Percentiles rank a stretch among this genome's conserved stretches.
phyloP scores from a whole-genome alignment of 2,797 vertebrate genomes.

The Silurus lanzhouensis region DNA sequence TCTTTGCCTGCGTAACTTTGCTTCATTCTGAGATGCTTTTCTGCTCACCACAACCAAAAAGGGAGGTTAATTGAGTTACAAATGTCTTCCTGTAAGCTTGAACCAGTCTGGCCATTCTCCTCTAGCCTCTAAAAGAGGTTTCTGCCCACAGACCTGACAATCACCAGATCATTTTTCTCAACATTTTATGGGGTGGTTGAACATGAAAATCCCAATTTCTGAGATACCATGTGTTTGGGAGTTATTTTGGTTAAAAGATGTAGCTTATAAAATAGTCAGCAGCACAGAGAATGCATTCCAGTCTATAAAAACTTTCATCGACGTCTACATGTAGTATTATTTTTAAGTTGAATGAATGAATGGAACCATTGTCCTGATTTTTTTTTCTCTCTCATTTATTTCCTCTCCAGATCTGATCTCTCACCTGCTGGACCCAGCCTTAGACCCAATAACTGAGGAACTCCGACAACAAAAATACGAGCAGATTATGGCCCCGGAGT shows the following conservation, averaged over 20 bases:
- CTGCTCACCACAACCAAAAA: background rate
- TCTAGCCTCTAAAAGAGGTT: background rate
- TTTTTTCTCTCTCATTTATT: background rate
- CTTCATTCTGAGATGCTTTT: background rate
- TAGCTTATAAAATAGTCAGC: background rate
- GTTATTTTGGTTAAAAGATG: background rate
- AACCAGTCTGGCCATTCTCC: background rate
- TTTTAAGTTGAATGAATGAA: background rate
- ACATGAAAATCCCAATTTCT: too few relatives aligned
- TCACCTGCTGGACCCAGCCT: slow-evolving; percentile 71
- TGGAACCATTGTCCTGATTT: too few relatives aligned
- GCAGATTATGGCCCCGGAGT: slow-evolving; percentile 78
- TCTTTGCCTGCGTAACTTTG: too few relatives aligned
- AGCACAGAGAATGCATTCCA: background rate
- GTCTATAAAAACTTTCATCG: background rate
- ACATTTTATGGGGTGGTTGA: too few relatives aligned
- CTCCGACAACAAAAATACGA: slow-evolving; percentile 71
- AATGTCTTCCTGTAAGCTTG: background rate
- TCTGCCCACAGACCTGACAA: background rate
- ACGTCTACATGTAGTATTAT: background rate
- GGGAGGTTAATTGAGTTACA: background rate
- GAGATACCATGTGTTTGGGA: background rate
- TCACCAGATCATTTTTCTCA: too few relatives aligned
- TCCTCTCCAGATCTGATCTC: slow-evolving; percentile 74
- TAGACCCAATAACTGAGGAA: slow-evolving; percentile 66